Evolutionary conservation across 2,113 vertebrate species (phyloP).

Genomic region (Myanophis thanlyinensis): DNA sequence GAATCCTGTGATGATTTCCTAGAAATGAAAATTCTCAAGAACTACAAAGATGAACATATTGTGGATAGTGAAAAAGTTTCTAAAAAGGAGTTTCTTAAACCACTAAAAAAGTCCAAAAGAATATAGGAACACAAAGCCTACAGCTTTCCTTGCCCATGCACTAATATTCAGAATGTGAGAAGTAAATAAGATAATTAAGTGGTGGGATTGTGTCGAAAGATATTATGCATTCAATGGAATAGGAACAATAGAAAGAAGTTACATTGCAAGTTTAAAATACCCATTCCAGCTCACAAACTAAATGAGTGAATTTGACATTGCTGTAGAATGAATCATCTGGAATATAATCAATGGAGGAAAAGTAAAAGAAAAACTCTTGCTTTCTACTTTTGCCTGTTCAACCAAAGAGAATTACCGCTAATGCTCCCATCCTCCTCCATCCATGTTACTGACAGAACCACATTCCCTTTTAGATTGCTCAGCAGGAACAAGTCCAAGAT

Average conservation of each 20-base stretch:
- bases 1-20: neutral
- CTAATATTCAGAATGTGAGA: neutral
- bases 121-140: neutral
- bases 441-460: neutral
- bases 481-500: neutral
- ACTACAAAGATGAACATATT: neutral
- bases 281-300: neutral
- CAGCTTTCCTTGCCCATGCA: neutral
- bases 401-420: neutral
- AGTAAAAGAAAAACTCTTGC: neutral
- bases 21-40: neutral
- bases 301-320: neutral
- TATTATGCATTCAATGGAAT: neutral
- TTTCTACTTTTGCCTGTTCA: neutral
- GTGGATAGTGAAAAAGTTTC: neutral
- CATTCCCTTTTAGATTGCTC: neutral
- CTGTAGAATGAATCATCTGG: neutral
- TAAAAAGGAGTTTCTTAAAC: neutral
- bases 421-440: no score
- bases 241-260: neutral
- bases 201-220: neutral
- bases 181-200: neutral
- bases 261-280: neutral
- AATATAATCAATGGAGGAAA: neutral
- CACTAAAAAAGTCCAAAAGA: neutral